Base-by-base conservation (phyloP, 2,797 vertebrate species). In the Channa striata region DNA sequence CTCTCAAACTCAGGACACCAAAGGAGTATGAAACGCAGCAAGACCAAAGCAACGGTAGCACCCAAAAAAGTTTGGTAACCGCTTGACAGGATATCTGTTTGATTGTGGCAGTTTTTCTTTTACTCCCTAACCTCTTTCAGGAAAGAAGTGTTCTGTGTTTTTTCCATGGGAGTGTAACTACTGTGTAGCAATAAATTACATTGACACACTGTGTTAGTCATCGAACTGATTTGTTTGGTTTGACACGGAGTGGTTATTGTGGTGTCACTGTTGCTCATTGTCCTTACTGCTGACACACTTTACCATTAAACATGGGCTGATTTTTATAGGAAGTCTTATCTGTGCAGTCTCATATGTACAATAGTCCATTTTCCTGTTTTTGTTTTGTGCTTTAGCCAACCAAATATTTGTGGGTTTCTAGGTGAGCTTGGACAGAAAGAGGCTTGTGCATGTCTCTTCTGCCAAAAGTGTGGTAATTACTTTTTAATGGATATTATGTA, bases 401-500 rank as follows among this genome's bases (percentile, higher is more conserved):
- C 68, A 61, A 68, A 57, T 80, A 76, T 53, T 80, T 77, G 46
- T 56, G 56, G 21, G 7, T 51, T 34, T 20, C 40, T 20, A 30
- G 49, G 47, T 61, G 67, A 58, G 46, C 49, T 53, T 60, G 73
- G 79, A 50, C 50, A 14, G 52, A 80, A 21, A 54, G 51, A 62
- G 61, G 69, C 74, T 56, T 64, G 78, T 73, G 60, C 48, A 42
- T 16, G 33, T 81, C 80, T 70, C 57, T 36, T 74, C 77, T 53
- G 67, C 36, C 74, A 76, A 10, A 68, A 36, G 51, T 69, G 40
- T 47, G 40, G 59, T 88, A 69, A 87, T 82, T 59, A 81, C 62
- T 67, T 73, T 86, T 61, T 82, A 86, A 85, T 83, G 59, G 59
- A 25, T 62, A 23, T 83, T 81, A 77, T 79, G 68, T 77, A 80